Evolutionary conservation across 2,113 vertebrate species (phyloP), one percentile per base, ranked within the genome.

Genomic region (Nerophis lumbriciformis): DNA sequence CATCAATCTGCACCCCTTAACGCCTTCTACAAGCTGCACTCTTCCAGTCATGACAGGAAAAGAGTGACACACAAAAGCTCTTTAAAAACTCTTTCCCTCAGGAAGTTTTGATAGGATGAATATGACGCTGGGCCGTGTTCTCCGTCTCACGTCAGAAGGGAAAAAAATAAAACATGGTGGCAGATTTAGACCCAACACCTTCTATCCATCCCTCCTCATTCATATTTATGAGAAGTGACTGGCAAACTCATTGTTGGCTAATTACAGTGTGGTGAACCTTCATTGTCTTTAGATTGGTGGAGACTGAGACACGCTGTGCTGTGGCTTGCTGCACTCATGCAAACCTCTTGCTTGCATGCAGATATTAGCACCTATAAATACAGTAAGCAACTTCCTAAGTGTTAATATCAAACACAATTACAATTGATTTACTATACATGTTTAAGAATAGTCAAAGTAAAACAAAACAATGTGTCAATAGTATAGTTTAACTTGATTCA

Each of bases 211-310:
- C 84, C 78, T 81, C 83, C 83, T 83, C 72, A 88, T 86, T 89
- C 82, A 87, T 89, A 85, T 87, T 85, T 87, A 87, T 88, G 81
- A 85, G 81, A 78, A 76, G 75, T 87, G 88, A 88, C 77, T 86
- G 84, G 75, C 85, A 88, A 84, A 89, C 69, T 82, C 83, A 88
- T 88, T 90, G 88, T 88, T 53, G 85, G 78, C 67, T 90, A 90
- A 90, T 91, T 88, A 84, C 89, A 84, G 84, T 82, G 88, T 86
- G 81, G 83, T 83, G 87, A 84, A 80, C 81, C 80, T 76, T 79
- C 78, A 88, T 90, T 91, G 89, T 88, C 73, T 85, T 89, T 84
- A 88, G 88, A 89, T 79, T 89, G 89, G 85, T 86, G 68, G 80
- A 85, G 83, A 85, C 87, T 82, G 87, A 88, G 85, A 85, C 78